phyloP scores from a whole-genome alignment of 2,113 vertebrate species.

The Rhizomys pruinosus region DNA sequence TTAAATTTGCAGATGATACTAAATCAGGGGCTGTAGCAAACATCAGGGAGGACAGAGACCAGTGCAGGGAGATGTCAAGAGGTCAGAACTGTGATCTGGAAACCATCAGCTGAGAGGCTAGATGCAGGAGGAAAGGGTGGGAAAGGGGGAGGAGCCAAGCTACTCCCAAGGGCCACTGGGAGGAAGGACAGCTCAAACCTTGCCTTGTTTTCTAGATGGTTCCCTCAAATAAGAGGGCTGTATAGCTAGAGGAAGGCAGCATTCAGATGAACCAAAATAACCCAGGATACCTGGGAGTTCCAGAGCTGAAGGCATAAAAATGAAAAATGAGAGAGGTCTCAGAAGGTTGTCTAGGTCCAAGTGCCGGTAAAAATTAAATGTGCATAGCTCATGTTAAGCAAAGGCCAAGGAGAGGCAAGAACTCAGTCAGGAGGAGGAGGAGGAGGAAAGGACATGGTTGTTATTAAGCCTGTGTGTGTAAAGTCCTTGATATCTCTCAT shows the following conservation, averaged over 20 bases:
- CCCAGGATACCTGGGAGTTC: background rate
- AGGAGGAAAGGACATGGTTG: accelerated
- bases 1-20: constrained; percentile 88
- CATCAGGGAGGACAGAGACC: constrained; percentile 81
- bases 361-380: background rate
- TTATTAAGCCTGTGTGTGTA: background rate
- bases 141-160: background rate
- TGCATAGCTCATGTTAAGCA: background rate
- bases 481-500: background rate
- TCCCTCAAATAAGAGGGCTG: background rate
- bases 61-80: background rate
- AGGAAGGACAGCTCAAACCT: accelerated
- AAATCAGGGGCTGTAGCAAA: constrained; percentile 83
- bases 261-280: background rate
- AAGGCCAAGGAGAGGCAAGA: background rate
- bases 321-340: constrained; percentile 45
- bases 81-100: background rate
- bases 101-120: background rate
- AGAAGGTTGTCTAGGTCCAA: background rate
- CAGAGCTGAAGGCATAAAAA: background rate
- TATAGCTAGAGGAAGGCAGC: background rate
- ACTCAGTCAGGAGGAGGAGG: accelerated
- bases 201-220: background rate
- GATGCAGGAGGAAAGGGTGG: background rate
- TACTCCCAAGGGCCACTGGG: background rate